phyloP scores from a whole-genome alignment of 2,888 invertebrate species.

The Monoplex corrugatus region DNA sequence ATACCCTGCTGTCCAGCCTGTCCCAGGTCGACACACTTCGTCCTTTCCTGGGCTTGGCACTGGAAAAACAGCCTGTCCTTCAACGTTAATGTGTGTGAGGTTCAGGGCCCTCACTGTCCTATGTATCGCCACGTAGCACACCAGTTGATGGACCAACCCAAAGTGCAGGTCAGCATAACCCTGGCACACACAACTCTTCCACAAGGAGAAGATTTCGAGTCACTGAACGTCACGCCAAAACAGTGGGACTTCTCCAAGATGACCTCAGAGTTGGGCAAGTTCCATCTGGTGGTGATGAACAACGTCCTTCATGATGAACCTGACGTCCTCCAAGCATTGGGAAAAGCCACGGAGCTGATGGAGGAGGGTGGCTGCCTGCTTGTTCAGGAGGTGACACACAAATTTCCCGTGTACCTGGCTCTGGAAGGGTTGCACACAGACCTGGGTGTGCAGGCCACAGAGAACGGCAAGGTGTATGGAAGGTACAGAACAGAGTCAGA shows the following conservation, averaged over 20 bases:
- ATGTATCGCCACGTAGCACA: slow-evolving; percentile 65
- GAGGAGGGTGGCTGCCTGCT: slow-evolving; percentile 84
- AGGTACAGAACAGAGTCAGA: slow-evolving; percentile 66
- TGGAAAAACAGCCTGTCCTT: slow-evolving; percentile 89
- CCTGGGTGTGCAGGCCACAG: slow-evolving; percentile 38
- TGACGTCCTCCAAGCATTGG: slow-evolving; percentile 63
- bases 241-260: slow-evolving; percentile 85
- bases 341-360: slow-evolving; percentile 83
- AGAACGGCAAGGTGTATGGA: slow-evolving; percentile 60
- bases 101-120: slow-evolving; percentile 76
- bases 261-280: slow-evolving; percentile 76
- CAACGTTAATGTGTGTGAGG: slow-evolving; percentile 89
- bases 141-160: slow-evolving; percentile 87
- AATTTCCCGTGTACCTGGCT: slow-evolving; percentile 72
- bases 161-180: slow-evolving; percentile 85
- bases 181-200: slow-evolving; percentile 82
- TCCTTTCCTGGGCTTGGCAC: slow-evolving; percentile 87
- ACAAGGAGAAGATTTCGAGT: slow-evolving; percentile 79
- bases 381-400: slow-evolving; percentile 80
- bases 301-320: slow-evolving; percentile 70
- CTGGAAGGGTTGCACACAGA: slow-evolving; percentile 65
- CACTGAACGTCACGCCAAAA: slow-evolving; percentile 85
- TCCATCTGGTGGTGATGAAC: slow-evolving; percentile 75
- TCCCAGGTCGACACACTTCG: slow-evolving; percentile 69
- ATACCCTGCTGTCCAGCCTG: slow-evolving; percentile 62